Percentiles rank a stretch among this genome's conserved stretches.
Evolutionary conservation across 1,140 invertebrate genomes (phyloP).

Genomic region (Papilio xuthus): DNA sequence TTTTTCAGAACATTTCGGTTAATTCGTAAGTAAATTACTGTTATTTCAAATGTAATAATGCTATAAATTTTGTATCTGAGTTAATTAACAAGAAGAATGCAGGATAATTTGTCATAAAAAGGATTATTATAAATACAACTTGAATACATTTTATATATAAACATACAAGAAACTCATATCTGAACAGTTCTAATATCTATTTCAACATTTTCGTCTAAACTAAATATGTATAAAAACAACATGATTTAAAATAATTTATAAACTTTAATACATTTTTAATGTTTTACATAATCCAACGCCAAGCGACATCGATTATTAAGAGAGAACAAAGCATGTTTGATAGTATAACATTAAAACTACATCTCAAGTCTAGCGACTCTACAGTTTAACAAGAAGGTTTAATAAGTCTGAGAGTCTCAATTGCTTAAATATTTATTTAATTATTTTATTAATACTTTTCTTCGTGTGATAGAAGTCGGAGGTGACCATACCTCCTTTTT

Average conservation of each 20-base stretch:
- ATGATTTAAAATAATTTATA: constrained; percentile 69
- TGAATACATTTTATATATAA: constrained; percentile 60
- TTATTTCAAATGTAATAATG: constrained; percentile 58
- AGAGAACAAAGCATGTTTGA: constrained; percentile 70
- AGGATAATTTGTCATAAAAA: constrained; percentile 68
- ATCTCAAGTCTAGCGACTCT: constrained; percentile 78
- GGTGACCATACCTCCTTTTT: neutral
- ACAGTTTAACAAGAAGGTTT: constrained; percentile 57
- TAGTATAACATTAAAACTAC: constrained; percentile 69
- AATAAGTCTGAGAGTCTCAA: constrained; percentile 43
- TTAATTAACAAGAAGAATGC: constrained; percentile 75
- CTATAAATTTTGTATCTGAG: constrained; percentile 53
- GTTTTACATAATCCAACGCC: constrained; percentile 72
- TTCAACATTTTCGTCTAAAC: constrained; percentile 75
- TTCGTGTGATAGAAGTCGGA: constrained; percentile 1
- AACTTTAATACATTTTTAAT: constrained; percentile 67
- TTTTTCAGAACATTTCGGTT: constrained; percentile 70
- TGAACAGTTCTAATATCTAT: constrained; percentile 69
- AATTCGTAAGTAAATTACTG: constrained; percentile 62
- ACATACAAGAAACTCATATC: constrained; percentile 64
- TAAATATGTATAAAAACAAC: constrained; percentile 74
- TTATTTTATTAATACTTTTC: constrained; percentile 17
- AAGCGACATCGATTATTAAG: constrained; percentile 71
- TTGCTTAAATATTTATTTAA: constrained; percentile 9
- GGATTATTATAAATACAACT: constrained; percentile 68